Conservation (phyloP, 2,888 invertebrate genomes). For the Pristionchus arcanus region DNA sequence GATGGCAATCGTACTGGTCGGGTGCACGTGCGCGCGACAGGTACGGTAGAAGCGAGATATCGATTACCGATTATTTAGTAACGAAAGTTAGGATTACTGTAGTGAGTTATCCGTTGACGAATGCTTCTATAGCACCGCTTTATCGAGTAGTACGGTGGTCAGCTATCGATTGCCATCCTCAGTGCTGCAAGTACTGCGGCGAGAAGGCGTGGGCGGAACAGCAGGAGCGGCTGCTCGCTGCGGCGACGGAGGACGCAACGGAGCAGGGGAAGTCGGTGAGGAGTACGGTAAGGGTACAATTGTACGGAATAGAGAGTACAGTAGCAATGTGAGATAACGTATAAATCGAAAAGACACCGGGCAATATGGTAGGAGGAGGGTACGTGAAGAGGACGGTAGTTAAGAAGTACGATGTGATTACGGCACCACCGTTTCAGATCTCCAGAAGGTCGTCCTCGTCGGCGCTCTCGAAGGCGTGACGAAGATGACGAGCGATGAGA, state of each 20-base stretch:
- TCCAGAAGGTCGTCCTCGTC: too few relatives aligned
- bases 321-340: neutral
- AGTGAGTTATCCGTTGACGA: too few relatives aligned
- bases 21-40: neutral
- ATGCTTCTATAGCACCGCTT: neutral
- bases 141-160: neutral
- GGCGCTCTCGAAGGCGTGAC: neutral
- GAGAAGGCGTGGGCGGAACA: conserved; percentile 14
- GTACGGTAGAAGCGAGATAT: neutral
- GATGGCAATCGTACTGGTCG: neutral
- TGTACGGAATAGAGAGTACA: neutral
- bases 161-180: neutral
- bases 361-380: neutral
- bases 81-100: too few relatives aligned
- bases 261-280: neutral
- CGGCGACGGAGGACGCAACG: neutral
- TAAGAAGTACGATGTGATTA: too few relatives aligned
- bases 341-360: too few relatives aligned
- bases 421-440: too few relatives aligned
- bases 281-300: neutral
- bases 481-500: neutral
- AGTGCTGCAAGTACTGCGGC: conserved; percentile 50
- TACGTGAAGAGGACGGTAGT: neutral
- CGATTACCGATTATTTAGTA: too few relatives aligned
- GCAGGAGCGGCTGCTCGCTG: neutral